A percentile compares a stretch with the other conserved stretches of the same genome.
phyloP scores from a whole-genome alignment of 2,888 invertebrate genomes.

The Girardia tigrina region DNA sequence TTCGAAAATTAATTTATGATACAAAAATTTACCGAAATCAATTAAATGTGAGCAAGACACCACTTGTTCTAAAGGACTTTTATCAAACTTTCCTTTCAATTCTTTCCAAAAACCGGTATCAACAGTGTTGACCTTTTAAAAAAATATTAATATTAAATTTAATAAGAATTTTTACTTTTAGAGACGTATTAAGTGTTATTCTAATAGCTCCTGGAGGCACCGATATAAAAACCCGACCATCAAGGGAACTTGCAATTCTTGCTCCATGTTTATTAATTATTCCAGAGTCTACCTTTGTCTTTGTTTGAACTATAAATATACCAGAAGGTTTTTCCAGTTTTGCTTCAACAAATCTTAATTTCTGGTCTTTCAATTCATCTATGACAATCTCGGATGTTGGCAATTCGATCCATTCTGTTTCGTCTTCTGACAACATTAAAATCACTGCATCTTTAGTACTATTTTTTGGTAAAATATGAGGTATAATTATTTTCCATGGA shows the following conservation, averaged over 20 bases:
- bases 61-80: slow-evolving; percentile 11
- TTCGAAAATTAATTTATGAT: no score
- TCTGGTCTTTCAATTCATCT: slow-evolving; percentile 1
- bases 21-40: background rate
- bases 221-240: slow-evolving; percentile 1
- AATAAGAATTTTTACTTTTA: background rate
- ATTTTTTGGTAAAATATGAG: slow-evolving; percentile 6
- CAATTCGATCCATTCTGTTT: slow-evolving; percentile 10
- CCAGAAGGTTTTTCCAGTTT: slow-evolving; percentile 5
- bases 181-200: background rate
- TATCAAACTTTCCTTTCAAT: slow-evolving; percentile 4
- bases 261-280: slow-evolving; percentile 5
- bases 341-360: background rate
- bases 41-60: background rate
- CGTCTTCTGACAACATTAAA: background rate
- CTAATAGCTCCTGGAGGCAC: background rate
- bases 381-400: background rate
- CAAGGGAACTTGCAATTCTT: slow-evolving; percentile 14
- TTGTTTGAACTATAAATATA: background rate
- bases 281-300: background rate
- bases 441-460: background rate
- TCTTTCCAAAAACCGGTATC: background rate
- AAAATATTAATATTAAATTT: background rate
- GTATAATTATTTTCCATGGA: background rate
- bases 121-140: background rate